These are phyloP conservation scores for Diarsia mendica DNA, from an alignment of 2,888 invertebrate genomes.

Conservation along the genomic window DNA sequence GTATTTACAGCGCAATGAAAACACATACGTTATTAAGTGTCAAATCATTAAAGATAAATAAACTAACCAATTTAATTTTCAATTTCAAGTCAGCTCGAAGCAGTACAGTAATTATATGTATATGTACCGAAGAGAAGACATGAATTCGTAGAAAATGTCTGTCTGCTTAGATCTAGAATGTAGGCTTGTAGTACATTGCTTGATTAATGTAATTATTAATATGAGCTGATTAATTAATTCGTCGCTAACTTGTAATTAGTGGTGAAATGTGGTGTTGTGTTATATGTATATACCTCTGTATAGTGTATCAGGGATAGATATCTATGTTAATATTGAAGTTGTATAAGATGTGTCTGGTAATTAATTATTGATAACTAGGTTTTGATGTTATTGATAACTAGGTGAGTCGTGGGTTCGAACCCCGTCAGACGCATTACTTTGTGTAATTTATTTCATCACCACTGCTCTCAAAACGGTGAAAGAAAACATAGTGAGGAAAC, in stretches of 20 bases:
- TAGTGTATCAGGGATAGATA: too few species aligned
- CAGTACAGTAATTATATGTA: slow-evolving; percentile 12
- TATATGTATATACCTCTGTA: neutral
- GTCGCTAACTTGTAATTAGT: slow-evolving; percentile 11
- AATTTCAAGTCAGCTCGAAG: neutral
- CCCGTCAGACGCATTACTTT: too few species aligned
- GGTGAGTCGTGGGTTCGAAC: too few species aligned
- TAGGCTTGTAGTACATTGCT: neutral
- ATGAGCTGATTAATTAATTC: neutral
- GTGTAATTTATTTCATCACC: too few species aligned
- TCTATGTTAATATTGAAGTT: neutral
- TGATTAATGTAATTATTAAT: neutral
- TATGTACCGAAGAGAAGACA: neutral
- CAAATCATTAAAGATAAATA: neutral
- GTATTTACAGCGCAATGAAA: neutral
- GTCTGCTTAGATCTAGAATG: neutral
- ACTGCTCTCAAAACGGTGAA: too few species aligned
- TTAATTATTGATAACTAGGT: neutral
- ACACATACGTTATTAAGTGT: neutral
- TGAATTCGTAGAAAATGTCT: neutral
- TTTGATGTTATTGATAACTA: too few species aligned
- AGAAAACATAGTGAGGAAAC: too few species aligned
- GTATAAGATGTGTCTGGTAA: neutral
- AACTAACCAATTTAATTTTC: slow-evolving; percentile 8
- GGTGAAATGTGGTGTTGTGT: neutral